These are phyloP conservation scores for Glaucomys volans DNA, from an alignment of 2,113 vertebrate genomes.

Conservation along the genomic window DNA sequence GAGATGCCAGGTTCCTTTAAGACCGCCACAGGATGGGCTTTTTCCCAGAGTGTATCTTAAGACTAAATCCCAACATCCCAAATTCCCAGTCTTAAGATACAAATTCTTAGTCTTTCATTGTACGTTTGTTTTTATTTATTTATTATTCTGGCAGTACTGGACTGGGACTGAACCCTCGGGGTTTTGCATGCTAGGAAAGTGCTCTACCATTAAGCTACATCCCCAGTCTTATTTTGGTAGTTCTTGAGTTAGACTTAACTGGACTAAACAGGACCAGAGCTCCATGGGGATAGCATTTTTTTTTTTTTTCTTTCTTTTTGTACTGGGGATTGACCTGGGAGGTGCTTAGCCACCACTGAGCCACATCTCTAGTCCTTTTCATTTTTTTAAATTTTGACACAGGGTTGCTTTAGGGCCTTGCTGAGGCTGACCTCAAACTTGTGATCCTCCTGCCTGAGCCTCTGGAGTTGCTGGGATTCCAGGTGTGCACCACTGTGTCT, in stretches of 20 bases:
- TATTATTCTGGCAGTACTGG: no score
- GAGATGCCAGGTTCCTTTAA: not conserved
- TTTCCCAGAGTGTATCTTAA: not conserved
- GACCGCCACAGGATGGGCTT: not conserved
- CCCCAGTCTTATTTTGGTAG: not conserved
- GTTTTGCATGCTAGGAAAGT: not conserved
- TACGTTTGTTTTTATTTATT: not conserved
- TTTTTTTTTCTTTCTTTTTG: not conserved
- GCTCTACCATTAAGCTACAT: not conserved
- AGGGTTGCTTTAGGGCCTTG: no score
- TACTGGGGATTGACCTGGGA: not conserved
- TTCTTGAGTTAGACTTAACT: not conserved
- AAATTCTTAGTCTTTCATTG: no score
- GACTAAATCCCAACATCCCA: no score
- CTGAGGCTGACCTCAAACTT: not conserved
- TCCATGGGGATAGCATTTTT: not conserved
- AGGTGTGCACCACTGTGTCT: not conserved
- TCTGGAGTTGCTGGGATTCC: not conserved
- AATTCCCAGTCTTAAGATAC: no score
- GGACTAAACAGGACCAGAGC: not conserved
- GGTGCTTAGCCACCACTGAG: no score
- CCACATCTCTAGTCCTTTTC: not conserved
- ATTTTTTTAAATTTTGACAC: not conserved
- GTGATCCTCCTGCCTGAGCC: not conserved
- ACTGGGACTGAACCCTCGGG: not conserved